Evolutionary conservation across 2,888 invertebrate genomes (phyloP), one percentile per base, ranked within the genome.

Genomic region (Aproaerema taeniolella): DNA sequence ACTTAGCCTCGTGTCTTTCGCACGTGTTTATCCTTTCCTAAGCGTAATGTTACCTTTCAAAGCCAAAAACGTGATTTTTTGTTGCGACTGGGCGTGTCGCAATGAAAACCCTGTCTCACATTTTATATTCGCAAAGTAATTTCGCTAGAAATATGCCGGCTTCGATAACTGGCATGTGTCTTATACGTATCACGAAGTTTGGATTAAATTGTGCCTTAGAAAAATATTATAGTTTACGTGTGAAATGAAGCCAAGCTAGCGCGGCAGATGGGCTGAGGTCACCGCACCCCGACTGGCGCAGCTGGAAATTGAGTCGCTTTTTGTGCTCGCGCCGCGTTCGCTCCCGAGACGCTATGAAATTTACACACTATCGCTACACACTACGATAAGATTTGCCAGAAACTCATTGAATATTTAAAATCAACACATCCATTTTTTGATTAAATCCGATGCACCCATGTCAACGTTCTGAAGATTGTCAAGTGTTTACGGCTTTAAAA

Each of bases 181-280:
- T n/a, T n/a, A n/a, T n/a, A n/a, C n/a, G n/a, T n/a, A n/a, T n/a
- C n/a, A n/a, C n/a, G n/a, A n/a, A 20, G 26, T 26, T 26, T 5
- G 26, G 26, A 9, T 26, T 6, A n/a, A 20, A 20, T 20, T 33
- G 16, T 33, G n/a, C n/a, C 33, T 51, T 56, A 58, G 55, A 67
- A 56, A 61, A 61, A 68, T 68, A 63, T 64, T 67, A 53, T 58
- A n/a, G 53, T 57, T 61, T 62, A 67, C 57, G 67, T 68, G 68
- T 66, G 63, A 67, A 64, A 62, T 58, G 68, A 63, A 66, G 64
- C 56, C 68, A 55, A 54, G 55, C 67, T 52, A 46, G 61, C 49
- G 53, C 68, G 71, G 78, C 79, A 77, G 79, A 76, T 76, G 79
- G 65, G 66, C 55, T 56, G 72, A 63, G 79, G 80, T 80, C 80